Percentiles rank a stretch among this genome's conserved stretches.
phyloP scores from a whole-genome alignment of 2,113 vertebrate genomes.

The Oryzias melastigma region DNA sequence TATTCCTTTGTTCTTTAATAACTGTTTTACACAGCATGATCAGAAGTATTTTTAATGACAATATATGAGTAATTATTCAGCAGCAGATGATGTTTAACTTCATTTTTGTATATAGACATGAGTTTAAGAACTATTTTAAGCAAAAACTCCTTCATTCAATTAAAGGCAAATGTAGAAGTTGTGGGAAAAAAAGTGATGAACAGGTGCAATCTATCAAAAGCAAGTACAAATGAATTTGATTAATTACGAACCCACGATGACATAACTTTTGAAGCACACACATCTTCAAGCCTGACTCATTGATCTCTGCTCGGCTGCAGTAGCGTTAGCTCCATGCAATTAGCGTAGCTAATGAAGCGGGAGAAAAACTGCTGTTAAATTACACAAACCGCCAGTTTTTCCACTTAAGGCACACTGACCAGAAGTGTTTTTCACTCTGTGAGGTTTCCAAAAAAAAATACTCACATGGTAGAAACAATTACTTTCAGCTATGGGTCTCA shows the following conservation, averaged over 20 bases:
- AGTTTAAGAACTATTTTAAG: too few species aligned
- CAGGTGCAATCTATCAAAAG: too few species aligned
- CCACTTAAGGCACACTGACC: slow-evolving; percentile 34
- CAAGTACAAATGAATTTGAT: too few species aligned
- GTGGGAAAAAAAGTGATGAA: too few species aligned
- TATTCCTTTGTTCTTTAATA: too few species aligned
- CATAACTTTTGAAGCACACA: slow-evolving; percentile 20
- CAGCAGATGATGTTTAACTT: too few species aligned
- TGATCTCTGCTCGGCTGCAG: slow-evolving; percentile 37
- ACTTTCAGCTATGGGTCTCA: slow-evolving; percentile 16
- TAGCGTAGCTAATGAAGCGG: slow-evolving; percentile 56
- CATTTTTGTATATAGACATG: too few species aligned
- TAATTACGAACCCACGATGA: neutral
- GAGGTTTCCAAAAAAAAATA: slow-evolving; percentile 22
- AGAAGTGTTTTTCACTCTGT: slow-evolving; percentile 9
- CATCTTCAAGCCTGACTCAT: slow-evolving; percentile 23
- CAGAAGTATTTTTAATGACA: too few species aligned
- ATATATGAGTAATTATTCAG: too few species aligned
- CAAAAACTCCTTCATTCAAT: too few species aligned
- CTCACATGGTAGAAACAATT: slow-evolving; percentile 39
- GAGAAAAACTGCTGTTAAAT: slow-evolving; percentile 38
- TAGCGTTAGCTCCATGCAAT: slow-evolving; percentile 45
- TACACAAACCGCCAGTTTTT: slow-evolving; percentile 46
- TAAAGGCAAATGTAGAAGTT: too few species aligned
- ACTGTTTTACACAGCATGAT: too few species aligned